Evolutionary conservation across 2,797 vertebrate genomes (phyloP).

Genomic region (Galagoides demidoff): DNA sequence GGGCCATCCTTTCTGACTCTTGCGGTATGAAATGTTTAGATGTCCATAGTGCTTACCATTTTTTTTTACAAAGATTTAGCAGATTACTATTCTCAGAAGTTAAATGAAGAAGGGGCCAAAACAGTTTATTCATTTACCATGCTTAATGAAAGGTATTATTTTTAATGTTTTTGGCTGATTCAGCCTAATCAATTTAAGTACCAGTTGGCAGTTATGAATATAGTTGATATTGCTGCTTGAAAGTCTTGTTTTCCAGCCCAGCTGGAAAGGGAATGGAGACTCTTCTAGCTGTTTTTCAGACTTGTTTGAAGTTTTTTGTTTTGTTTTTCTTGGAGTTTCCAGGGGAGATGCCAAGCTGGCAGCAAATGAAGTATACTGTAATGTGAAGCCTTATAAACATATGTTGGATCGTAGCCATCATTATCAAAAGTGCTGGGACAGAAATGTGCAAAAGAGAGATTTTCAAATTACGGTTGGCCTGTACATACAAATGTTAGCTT

Average conservation of each 20-base stretch:
- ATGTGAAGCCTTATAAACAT: slow-evolving; percentile 57
- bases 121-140: neutral
- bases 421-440: slow-evolving; percentile 69
- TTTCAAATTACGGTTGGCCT: slow-evolving; percentile 68
- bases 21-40: neutral
- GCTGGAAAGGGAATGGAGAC: slow-evolving; percentile 46
- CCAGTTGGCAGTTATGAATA: neutral
- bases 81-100: neutral
- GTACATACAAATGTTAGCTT: slow-evolving; percentile 61
- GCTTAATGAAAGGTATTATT: slow-evolving; percentile 22
- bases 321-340: slow-evolving; percentile 79
- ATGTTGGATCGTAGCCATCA: slow-evolving; percentile 61
- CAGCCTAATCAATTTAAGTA: neutral
- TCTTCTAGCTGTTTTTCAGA: slow-evolving; percentile 42
- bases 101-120: neutral
- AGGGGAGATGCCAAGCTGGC: slow-evolving; percentile 72
- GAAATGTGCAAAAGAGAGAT: slow-evolving; percentile 72
- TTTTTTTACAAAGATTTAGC: slow-evolving; percentile 28
- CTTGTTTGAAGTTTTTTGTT: slow-evolving; percentile 71
- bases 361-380: slow-evolving; percentile 62
- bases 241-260: neutral
- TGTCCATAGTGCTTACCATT: neutral
- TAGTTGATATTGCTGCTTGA: neutral
- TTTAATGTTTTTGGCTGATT: slow-evolving; percentile 25
- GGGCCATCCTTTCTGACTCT: neutral